Conservation (phyloP, 2,888 invertebrate genomes). For the Geophilus truncorum region DNA sequence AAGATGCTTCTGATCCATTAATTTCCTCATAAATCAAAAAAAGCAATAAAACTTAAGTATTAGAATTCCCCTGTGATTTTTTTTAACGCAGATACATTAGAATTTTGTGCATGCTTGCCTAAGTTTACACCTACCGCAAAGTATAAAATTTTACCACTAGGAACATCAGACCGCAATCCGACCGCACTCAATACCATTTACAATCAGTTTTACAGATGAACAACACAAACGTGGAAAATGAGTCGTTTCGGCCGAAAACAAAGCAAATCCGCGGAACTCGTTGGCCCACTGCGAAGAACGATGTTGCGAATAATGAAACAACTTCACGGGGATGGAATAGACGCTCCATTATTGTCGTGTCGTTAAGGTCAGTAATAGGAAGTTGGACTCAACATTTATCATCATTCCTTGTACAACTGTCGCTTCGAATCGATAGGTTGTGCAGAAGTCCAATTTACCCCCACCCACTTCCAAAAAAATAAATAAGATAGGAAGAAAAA, state of each 20-base stretch:
- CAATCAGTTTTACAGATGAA: constrained; percentile 21
- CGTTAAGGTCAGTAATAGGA: constrained; percentile 34
- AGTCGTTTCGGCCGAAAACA: not conserved
- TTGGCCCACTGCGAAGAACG: not conserved
- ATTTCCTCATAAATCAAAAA: not conserved
- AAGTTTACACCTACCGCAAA: not conserved
- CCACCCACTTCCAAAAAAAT: not conserved
- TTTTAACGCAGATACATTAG: not conserved
- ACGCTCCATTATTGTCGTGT: constrained; percentile 31
- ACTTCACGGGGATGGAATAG: not conserved
- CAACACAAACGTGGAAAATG: not conserved
- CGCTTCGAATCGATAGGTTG: constrained; percentile 28
- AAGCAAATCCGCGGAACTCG: not conserved
- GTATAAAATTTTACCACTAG: not conserved
- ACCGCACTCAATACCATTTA: not conserved
- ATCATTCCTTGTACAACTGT: constrained; percentile 29
- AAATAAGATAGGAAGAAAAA: too few relatives aligned
- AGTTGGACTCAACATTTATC: constrained; percentile 33
- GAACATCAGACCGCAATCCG: not conserved
- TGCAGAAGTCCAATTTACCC: not conserved
- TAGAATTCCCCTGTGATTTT: not conserved
- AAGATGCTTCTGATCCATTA: constrained; percentile 5
- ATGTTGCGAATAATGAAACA: constrained; percentile 11
- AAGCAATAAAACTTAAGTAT: not conserved
- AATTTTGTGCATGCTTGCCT: not conserved